Percentiles rank a stretch among this genome's conserved stretches.
phyloP scores from a whole-genome alignment of 2,888 invertebrate genomes.

The Drosophila picticornis region DNA sequence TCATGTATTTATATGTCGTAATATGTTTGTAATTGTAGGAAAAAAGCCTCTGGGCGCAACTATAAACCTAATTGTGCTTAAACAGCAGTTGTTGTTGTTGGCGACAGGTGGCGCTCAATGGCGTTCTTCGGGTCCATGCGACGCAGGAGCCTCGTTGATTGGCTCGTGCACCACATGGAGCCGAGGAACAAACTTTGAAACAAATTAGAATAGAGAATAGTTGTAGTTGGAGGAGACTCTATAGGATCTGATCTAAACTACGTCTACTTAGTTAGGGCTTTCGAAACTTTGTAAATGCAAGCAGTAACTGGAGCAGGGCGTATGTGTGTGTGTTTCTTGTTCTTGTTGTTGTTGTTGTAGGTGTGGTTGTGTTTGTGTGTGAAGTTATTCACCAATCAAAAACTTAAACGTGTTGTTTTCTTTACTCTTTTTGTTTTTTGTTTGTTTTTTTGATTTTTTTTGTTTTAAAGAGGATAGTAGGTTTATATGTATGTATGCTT shows the following conservation, averaged over 20 bases:
- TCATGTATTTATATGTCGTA: constrained; percentile 43
- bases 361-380: constrained; percentile 16
- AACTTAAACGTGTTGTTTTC: constrained; percentile 58
- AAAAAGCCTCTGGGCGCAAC: constrained; percentile 78
- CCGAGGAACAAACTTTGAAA: constrained; percentile 60
- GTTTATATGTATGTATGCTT: constrained; percentile 52
- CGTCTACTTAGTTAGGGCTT: constrained; percentile 25
- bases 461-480: constrained; percentile 43
- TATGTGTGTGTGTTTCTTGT: constrained; percentile 7
- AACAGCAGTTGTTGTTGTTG: constrained; percentile 57
- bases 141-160: constrained; percentile 15
- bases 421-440: constrained; percentile 9
- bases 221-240: constrained; percentile 15
- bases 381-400: constrained; percentile 52
- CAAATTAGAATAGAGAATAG: constrained; percentile 20
- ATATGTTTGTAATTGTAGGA: constrained; percentile 62
- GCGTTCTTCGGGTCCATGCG: constrained; percentile 69
- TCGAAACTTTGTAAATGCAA: constrained; percentile 70
- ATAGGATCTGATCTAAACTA: constrained; percentile 16
- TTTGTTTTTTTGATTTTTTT: constrained; percentile 13
- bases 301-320: constrained; percentile 27
- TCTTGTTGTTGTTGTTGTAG: not conserved
- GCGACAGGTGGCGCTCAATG: constrained; percentile 54
- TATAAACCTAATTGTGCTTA: constrained; percentile 77
- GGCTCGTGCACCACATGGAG: constrained; percentile 53